Evolutionary conservation across 2,888 invertebrate species (phyloP), one percentile per base, ranked within the genome.

Genomic region (Drosophila robusta): DNA sequence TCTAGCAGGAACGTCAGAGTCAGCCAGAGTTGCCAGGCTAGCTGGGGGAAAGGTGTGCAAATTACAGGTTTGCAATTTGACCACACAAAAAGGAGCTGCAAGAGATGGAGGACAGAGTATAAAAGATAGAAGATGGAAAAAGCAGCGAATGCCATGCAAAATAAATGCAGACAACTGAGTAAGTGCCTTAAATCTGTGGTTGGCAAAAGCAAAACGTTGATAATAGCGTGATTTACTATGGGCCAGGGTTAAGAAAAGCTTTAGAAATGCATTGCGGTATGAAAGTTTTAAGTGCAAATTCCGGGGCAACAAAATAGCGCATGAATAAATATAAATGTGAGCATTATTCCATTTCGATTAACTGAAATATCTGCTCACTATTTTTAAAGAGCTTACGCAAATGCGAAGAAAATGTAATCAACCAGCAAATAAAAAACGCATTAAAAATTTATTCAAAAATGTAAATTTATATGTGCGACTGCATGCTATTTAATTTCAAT

Each of bases 321-420:
- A 96, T 96, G 96, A 96, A 97, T 92, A 97, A 97, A 93, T 45
- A 12, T 22, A 1, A 36, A 51, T 29, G 14, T 38, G 9, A 5
- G 11, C 11, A 9, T 56, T 46, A 39, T 47, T 49, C n/a, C 24
- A 24, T 6, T 66, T 22, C 46, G 52, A 42, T 55, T 51, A 44
- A 18, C 32, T n/a, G 5, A n/a, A 49, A 51, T 36, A 36, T 8
- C 14, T 4, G 14, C 1, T 26, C 38, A 38, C 41, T 32, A 34
- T 32, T 32, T 32, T 32, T 11, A 5, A 34, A 16, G 9, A 41
- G 22, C 9, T 22, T 46, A 34, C 29, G 29, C 29, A 9, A 9
- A 8, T 9, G 9, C 29, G 2, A 29, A 29, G 0, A 3, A 26
- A 29, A 9, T 3, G 3, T 3, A 22, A 22, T 22, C 22, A 22